These are phyloP conservation scores for Trachemys scripta DNA, from an alignment of 2,113 vertebrate genomes.

Conservation along the genomic window DNA sequence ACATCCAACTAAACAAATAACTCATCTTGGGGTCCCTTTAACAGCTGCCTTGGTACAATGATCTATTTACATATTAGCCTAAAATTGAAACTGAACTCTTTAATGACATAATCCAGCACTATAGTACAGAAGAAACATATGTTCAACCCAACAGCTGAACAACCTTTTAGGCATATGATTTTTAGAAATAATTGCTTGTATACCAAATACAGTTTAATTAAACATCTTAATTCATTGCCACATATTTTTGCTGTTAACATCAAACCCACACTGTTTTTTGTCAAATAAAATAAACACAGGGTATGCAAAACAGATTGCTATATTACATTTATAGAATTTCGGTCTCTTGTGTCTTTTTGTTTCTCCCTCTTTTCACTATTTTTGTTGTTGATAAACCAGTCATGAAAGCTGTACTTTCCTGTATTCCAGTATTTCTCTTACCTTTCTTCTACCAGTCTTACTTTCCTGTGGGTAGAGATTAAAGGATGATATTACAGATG, in stretches of 20 bases:
- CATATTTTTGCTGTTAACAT: slow-evolving; percentile 38
- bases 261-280: slow-evolving; percentile 27
- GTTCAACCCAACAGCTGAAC: slow-evolving; percentile 81
- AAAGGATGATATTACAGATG: slow-evolving; percentile 82
- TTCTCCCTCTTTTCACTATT: slow-evolving; percentile 11
- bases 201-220: slow-evolving; percentile 55
- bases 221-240: slow-evolving; percentile 54
- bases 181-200: slow-evolving; percentile 76
- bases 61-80: slow-evolving; percentile 88
- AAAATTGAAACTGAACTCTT: slow-evolving; percentile 88
- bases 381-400: slow-evolving; percentile 63
- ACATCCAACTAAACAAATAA: slow-evolving; percentile 89
- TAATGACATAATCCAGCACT: slow-evolving; percentile 85
- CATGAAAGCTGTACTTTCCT: slow-evolving; percentile 53
- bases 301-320: background rate
- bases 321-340: background rate
- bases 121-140: slow-evolving; percentile 78
- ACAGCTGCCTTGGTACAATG: slow-evolving; percentile 88
- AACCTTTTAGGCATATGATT: slow-evolving; percentile 77
- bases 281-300: background rate
- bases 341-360: background rate
- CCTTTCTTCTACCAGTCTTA: slow-evolving; percentile 67
- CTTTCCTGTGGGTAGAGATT: slow-evolving; percentile 78
- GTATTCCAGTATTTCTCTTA: slow-evolving; percentile 73
- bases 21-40: slow-evolving; percentile 87